Percentiles rank a stretch among this genome's conserved stretches.
Evolutionary conservation across 35 echinoderm and acorn worm species (phyloP).

Genomic region (Heliocidaris erythrogramma): DNA sequence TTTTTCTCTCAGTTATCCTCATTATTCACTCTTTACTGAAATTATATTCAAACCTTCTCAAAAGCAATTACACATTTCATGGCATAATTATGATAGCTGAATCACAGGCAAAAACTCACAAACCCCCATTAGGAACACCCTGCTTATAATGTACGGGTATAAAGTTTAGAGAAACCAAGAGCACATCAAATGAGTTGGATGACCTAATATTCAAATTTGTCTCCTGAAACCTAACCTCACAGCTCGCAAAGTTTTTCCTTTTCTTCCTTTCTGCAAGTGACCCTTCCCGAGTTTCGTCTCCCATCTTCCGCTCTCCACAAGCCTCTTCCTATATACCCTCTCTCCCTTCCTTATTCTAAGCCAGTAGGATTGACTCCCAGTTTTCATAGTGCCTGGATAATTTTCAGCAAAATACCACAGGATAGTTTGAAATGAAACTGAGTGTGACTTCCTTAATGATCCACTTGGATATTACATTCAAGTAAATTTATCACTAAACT

Average conservation of each 20-base stretch:
- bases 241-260: background rate
- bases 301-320: background rate
- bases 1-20: background rate
- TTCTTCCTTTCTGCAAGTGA: conserved; percentile 16
- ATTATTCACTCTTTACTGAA: no score
- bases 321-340: background rate
- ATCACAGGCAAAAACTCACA: no score
- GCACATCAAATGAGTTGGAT: background rate
- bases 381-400: background rate
- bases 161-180: no score
- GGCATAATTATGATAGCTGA: no score
- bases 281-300: background rate
- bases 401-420: background rate
- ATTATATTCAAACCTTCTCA: no score
- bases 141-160: no score
- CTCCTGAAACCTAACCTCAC: background rate
- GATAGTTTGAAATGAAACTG: no score
- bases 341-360: background rate
- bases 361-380: background rate
- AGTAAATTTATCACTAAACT: no score
- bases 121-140: no score
- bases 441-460: no score
- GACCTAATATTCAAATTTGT: background rate
- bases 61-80: no score
- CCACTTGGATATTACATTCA: no score